These are phyloP conservation scores for Decapterus maruadsi DNA, from an alignment of 2,797 vertebrate species.

Conservation along the genomic window DNA sequence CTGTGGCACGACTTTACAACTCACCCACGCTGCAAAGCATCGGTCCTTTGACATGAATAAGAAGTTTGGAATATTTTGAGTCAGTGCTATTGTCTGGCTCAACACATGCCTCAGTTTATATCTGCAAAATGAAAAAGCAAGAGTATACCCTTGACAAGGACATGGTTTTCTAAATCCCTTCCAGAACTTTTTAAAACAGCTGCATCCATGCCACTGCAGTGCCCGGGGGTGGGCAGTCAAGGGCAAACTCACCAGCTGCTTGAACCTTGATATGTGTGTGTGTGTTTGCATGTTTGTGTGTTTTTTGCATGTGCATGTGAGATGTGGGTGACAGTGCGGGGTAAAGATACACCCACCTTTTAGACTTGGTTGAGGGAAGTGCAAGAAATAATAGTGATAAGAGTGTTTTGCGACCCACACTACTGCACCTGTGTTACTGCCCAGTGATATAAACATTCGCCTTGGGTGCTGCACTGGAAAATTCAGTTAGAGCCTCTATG, in stretches of 20 bases:
- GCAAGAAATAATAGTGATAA: neutral
- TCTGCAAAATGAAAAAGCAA: conserved; percentile 7
- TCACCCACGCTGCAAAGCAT: neutral
- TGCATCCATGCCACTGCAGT: conserved; percentile 70
- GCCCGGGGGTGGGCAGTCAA: conserved; percentile 79
- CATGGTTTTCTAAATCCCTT: conserved; percentile 66
- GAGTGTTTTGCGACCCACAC: conserved; percentile 5
- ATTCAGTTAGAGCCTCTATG: neutral
- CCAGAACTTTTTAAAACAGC: conserved; percentile 77
- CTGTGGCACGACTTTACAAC: neutral
- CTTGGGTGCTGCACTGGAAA: neutral
- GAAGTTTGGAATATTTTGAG: neutral
- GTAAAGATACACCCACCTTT: conserved; percentile 42
- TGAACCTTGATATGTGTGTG: conserved; percentile 53
- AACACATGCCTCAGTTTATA: conserved; percentile 15
- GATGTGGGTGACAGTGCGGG: conserved; percentile 32
- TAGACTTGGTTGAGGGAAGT: conserved; percentile 30
- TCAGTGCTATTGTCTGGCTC: conserved; percentile 5
- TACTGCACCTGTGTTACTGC: neutral
- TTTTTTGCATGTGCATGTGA: conserved; percentile 8
- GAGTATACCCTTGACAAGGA: conserved; percentile 74
- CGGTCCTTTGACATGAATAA: conserved; percentile 7
- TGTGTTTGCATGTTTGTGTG: conserved; percentile 25
- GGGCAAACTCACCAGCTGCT: conserved; percentile 82
- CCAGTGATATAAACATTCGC: neutral